Base-by-base conservation (phyloP, 2,888 invertebrate species). In the Pachliopta kotzebuea region DNA sequence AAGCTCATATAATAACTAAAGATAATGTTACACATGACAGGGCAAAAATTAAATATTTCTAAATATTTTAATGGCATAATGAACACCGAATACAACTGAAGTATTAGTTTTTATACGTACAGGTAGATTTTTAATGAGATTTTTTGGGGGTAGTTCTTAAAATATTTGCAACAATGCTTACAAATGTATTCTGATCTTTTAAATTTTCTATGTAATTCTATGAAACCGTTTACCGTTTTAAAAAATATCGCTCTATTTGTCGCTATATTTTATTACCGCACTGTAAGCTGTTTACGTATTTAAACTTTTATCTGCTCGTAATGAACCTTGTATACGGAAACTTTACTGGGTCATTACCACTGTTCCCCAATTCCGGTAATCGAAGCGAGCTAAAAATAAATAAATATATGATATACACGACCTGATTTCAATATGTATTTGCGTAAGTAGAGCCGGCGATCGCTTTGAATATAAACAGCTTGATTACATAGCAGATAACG, bases 341-440 rank as follows among this genome's bases (percentile, higher is more conserved):
- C 29, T 60, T 64, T 56, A 64, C 26, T 60, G 64, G 64, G 56
- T 64, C 60, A 60, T 60, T 64, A 64, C 60, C 64, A 60, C 64
- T 18, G 56, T 29, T 56, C 64, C 60, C 56, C 60, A 53, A 60
- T 64, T 64, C 58, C 45, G 56, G 45, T 65, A 61, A 58, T 65
- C 49, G 61, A 57, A 61, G 31, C 61, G n/a, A 24, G 57, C 45
- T 61, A 57, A 65, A 61, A 60, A 65, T 60, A 60, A 56, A 56
- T 60, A 56, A 64, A 53, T 64, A 60, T 42, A 64, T 60, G 60
- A 58, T 61, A 61, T 56, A 54, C 61, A 52, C 49, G 60, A 49
- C 65, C 65, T 65, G 54, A 57, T 61, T 65, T 31, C 61, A 49
- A 61, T 60, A 61, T 60, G 53, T 57, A 64, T 56, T 64, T 65